A percentile compares a stretch with the other conserved stretches of the same genome.
Evolutionary conservation across 2,113 vertebrate species (phyloP).

Genomic region (Shinisaurus crocodilurus): DNA sequence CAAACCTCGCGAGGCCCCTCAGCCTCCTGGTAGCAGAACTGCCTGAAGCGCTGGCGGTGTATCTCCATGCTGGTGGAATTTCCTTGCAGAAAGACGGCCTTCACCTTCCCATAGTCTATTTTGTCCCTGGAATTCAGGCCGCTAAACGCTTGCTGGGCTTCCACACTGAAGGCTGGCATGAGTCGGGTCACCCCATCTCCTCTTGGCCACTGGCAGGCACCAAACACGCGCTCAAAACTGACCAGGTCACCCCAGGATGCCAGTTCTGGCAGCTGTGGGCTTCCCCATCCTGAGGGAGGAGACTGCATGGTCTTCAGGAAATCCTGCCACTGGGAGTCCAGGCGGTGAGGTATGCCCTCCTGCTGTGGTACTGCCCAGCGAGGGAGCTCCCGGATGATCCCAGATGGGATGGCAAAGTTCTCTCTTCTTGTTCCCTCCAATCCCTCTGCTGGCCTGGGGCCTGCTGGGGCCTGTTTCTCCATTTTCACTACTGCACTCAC

Average conservation of each 20-base stretch:
- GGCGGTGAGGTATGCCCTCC: neutral
- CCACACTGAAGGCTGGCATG: neutral
- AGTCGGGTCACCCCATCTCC: neutral
- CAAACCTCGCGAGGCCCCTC: slow-evolving; percentile 24
- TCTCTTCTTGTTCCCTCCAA: neutral
- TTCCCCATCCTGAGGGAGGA: neutral
- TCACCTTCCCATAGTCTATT: slow-evolving; percentile 6
- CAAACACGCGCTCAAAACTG: slow-evolving; percentile 19
- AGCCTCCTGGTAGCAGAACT: slow-evolving; percentile 26
- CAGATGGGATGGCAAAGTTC: slow-evolving; percentile 7
- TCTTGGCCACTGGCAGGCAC: slow-evolving; percentile 5
- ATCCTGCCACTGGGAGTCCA: slow-evolving; percentile 26
- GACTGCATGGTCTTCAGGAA: slow-evolving; percentile 18
- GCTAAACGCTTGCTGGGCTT: neutral
- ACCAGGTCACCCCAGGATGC: slow-evolving; percentile 26
- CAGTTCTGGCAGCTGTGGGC: slow-evolving; percentile 6
- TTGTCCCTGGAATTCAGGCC: neutral
- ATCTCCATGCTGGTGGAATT: slow-evolving; percentile 9
- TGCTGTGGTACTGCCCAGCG: neutral
- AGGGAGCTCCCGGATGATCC: neutral
- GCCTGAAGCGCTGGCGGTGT: slow-evolving; percentile 28
- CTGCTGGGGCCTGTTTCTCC: slow-evolving; percentile 1
- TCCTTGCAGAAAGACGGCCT: slow-evolving; percentile 15
- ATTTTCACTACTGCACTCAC: neutral
- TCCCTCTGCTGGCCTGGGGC: neutral